Conservation (phyloP, 2,113 vertebrate genomes). For the Rhagologus leucostigma region DNA sequence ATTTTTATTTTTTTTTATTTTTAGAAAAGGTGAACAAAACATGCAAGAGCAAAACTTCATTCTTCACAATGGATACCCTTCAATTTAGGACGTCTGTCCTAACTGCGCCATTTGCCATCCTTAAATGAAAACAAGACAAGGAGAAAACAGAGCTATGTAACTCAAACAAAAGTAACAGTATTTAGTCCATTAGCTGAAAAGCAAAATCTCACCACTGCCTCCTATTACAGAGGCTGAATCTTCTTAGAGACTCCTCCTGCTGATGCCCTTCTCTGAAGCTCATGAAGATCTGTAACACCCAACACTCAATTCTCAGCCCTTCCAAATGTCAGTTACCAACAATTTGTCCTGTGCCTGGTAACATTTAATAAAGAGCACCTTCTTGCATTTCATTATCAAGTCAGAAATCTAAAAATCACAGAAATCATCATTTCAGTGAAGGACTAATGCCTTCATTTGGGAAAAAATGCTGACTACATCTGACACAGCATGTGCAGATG, state of each 20-base stretch:
- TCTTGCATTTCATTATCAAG: neutral
- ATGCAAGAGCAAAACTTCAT: neutral
- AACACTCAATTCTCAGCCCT: neutral
- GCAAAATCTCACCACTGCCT: neutral
- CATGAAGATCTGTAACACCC: neutral
- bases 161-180: neutral
- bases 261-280: neutral
- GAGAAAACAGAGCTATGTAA: neutral
- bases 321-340: neutral
- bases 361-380: neutral
- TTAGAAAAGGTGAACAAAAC: neutral
- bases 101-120: neutral
- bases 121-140: neutral
- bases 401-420: neutral
- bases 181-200: neutral
- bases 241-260: neutral
- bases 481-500: neutral
- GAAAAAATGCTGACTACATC: neutral
- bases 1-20: neutral
- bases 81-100: neutral
- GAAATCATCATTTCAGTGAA: neutral
- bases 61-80: neutral
- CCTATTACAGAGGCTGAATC: neutral
- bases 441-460: neutral
- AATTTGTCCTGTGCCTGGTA: neutral